Percentiles rank a stretch among this genome's conserved stretches.
phyloP scores from a whole-genome alignment of 2,113 vertebrate species.

The Epinephelus cyanopodus region DNA sequence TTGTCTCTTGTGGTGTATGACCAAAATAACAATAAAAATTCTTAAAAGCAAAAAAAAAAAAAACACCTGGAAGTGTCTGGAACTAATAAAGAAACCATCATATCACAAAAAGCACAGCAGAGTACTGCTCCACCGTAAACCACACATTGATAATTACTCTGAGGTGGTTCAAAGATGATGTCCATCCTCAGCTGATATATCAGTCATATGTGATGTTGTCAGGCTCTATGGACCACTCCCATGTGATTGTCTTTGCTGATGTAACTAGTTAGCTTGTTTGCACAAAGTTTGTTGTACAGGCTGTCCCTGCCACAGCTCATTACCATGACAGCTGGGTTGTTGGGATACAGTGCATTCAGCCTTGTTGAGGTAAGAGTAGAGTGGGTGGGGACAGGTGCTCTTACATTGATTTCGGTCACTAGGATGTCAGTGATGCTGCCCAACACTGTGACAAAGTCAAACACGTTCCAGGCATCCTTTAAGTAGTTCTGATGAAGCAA shows the following conservation, averaged over 20 bases:
- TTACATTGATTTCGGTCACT: conserved; percentile 98
- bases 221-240: neutral
- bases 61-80: neutral
- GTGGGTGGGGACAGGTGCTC: conserved; percentile 58
- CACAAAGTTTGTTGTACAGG: neutral
- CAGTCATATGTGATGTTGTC: neutral
- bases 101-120: neutral
- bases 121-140: neutral
- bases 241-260: conserved; percentile 28
- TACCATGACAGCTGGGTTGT: neutral
- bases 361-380: neutral
- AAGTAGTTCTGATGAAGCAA: conserved; percentile 90
- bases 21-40: too few species aligned
- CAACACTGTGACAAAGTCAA: conserved; percentile 98
- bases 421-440: conserved; percentile 99
- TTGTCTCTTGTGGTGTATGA: too few species aligned
- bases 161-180: neutral
- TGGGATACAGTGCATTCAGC: neutral
- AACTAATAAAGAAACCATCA: neutral
- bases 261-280: conserved; percentile 22
- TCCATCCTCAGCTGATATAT: neutral
- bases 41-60: too few species aligned
- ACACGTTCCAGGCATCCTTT: conserved; percentile 98
- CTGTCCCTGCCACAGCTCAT: neutral
- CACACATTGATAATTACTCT: neutral